These are phyloP conservation scores for Wasmannia auropunctata DNA, from an alignment of 1,140 invertebrate genomes.

Conservation along the genomic window DNA sequence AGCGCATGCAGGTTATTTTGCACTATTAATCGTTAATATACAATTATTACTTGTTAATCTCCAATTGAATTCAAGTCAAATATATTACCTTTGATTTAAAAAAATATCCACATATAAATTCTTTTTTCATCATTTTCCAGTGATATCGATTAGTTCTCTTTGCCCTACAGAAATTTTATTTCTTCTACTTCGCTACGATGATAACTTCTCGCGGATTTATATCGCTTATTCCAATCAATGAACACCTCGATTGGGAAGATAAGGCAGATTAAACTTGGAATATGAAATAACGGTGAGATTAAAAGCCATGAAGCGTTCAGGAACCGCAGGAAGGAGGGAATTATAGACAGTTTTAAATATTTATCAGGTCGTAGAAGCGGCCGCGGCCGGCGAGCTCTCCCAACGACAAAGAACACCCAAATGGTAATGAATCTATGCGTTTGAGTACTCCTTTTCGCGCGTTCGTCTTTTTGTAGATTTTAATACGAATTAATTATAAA, in stretches of 20 bases:
- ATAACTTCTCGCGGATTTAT: slow-evolving; percentile 25
- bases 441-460: neutral
- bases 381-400: slow-evolving; percentile 35
- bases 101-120: neutral
- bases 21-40: neutral
- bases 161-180: slow-evolving; percentile 13
- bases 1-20: neutral
- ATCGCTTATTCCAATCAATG: slow-evolving; percentile 14
- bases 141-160: slow-evolving; percentile 12
- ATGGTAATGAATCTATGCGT: slow-evolving; percentile 61
- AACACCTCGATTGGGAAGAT: slow-evolving; percentile 18
- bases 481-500: slow-evolving; percentile 53
- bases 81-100: neutral
- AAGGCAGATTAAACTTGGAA: slow-evolving; percentile 37
- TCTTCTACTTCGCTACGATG: neutral
- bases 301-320: slow-evolving; percentile 30
- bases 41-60: neutral
- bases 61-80: neutral
- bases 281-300: slow-evolving; percentile 26
- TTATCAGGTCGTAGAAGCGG: slow-evolving; percentile 55
- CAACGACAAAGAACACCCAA: slow-evolving; percentile 59
- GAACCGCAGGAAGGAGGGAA: slow-evolving; percentile 14
- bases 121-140: neutral
- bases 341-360: slow-evolving; percentile 70
- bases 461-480: neutral